Conservation (phyloP, 2,113 vertebrate genomes). For the Chaetura pelagica region DNA sequence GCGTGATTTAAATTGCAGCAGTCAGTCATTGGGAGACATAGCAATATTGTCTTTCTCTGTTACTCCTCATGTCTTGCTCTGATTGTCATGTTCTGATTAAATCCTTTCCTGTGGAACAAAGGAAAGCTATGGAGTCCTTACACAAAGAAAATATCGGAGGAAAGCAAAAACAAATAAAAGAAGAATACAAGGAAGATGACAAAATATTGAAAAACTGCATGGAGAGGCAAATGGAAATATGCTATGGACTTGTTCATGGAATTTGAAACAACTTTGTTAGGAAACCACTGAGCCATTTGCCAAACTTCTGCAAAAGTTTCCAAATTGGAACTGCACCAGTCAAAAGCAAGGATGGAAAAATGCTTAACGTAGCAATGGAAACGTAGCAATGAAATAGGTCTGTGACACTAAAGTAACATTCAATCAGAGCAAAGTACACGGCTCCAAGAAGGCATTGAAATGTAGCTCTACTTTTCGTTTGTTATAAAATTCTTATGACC, state of each 20-base stretch:
- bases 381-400: not conserved
- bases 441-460: not conserved
- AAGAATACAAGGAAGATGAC: not conserved
- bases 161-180: not conserved
- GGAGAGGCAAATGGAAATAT: not conserved
- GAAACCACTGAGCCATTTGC: slow-evolving; percentile 30
- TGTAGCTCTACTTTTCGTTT: not conserved
- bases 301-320: slow-evolving; percentile 12
- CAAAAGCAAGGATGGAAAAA: slow-evolving; percentile 41
- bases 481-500: not conserved
- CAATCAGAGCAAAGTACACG: not conserved
- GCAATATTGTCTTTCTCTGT: not conserved
- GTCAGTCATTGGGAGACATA: not conserved
- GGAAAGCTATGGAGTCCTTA: not conserved
- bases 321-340: slow-evolving; percentile 2
- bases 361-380: not conserved
- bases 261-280: slow-evolving; percentile 1
- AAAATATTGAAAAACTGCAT: not conserved
- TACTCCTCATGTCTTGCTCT: not conserved
- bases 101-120: not conserved
- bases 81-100: not conserved
- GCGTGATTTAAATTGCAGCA: not conserved
- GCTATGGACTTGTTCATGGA: not conserved
- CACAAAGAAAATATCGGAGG: not conserved
- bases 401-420: not conserved